Evolutionary conservation across 1,140 invertebrate genomes (phyloP).

Genomic region (Bombyx mori): ASM3026992v2 NC_085131.1:6070501-6071000

Average conservation of each 20-base stretch:
- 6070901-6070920: conserved; percentile 52
- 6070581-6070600: conserved; percentile 59
- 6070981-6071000: conserved; percentile 51
- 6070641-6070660: conserved; percentile 56
- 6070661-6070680: conserved; percentile 30
- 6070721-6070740: neutral
- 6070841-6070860: neutral
- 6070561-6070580: conserved; percentile 52
- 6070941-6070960: conserved; percentile 63
- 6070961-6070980: conserved; percentile 62
- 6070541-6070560: conserved; percentile 48
- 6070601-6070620: conserved; percentile 19
- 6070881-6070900: conserved; percentile 28
- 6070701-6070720: neutral
- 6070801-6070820: neutral
- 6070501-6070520: conserved; percentile 66
- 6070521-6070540: conserved; percentile 67
- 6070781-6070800: neutral
- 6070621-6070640: conserved; percentile 15
- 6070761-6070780: neutral
- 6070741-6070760: neutral
- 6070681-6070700: conserved; percentile 5
- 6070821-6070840: neutral
- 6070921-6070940: conserved; percentile 57
- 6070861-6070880: neutral